Conservation (phyloP, 2,113 vertebrate species). For the Otocyon megalotis region DNA sequence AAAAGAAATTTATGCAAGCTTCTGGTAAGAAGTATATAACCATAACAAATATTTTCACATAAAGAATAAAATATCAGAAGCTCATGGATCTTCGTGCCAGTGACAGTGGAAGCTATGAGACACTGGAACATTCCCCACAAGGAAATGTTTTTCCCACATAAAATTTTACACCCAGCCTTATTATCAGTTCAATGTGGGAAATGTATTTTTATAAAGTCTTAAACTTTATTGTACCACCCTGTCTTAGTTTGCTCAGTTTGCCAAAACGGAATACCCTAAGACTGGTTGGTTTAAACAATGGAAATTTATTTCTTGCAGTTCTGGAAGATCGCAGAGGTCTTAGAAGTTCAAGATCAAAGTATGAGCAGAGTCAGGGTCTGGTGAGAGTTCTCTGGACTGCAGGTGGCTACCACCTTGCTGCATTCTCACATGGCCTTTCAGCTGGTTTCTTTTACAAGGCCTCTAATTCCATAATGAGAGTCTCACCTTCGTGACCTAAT, state of each 20-base stretch:
- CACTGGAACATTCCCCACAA: background rate
- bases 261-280: background rate
- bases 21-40: background rate
- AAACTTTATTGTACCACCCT: background rate
- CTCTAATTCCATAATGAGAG: background rate
- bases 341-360: background rate
- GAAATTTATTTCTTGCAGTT: background rate
- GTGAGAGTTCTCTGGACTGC: background rate
- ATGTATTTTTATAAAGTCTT: background rate
- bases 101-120: background rate
- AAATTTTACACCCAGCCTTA: background rate
- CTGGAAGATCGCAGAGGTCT: background rate
- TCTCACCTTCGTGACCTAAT: background rate
- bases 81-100: background rate
- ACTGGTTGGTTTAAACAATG: background rate
- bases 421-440: background rate
- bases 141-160: background rate
- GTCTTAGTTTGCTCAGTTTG: background rate
- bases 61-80: background rate
- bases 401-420: background rate
- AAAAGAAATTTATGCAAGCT: background rate
- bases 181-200: background rate
- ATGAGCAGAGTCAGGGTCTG: background rate
- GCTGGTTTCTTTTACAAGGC: background rate
- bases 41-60: background rate